Percentiles rank a stretch among this genome's conserved stretches.
Conservation (phyloP, 2,113 vertebrate genomes). For the Ochotona curzoniae region DNA sequence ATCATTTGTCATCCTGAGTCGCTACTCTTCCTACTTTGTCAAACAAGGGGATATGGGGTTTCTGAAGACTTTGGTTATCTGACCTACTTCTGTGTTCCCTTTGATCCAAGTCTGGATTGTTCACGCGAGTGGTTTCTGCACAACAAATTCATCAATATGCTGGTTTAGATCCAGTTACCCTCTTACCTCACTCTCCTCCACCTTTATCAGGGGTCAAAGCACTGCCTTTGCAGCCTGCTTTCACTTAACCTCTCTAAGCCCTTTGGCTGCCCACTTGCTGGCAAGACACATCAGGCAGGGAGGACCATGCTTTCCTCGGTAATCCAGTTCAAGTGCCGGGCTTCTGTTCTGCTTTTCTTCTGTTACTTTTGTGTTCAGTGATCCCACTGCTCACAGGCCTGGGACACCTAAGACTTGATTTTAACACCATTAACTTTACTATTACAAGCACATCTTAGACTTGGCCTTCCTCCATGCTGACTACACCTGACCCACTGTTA, state of each 20-base stretch:
- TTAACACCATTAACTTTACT: not conserved
- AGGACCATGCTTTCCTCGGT: not conserved
- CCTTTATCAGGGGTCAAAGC: not conserved
- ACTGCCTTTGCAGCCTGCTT: not conserved
- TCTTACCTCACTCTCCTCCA: not conserved
- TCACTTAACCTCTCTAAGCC: not conserved
- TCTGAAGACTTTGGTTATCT: not conserved
- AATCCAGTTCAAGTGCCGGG: fast-evolving
- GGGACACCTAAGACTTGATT: not conserved
- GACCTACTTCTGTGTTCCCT: not conserved
- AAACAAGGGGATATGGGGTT: not conserved
- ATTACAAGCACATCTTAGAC: not conserved
- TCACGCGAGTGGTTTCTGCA: not conserved
- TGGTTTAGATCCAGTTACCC: not conserved
- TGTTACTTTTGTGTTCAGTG: not conserved
- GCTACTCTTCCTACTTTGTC: not conserved
- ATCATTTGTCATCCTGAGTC: not conserved
- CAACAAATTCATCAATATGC: not conserved
- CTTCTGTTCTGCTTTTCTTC: not conserved
- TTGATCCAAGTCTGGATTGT: not conserved
- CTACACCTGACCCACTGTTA: not conserved
- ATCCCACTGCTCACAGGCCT: not conserved
- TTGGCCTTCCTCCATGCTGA: too few species aligned
- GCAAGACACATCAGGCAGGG: not conserved
- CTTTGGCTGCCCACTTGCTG: not conserved